Percentiles rank a stretch among this genome's conserved stretches.
phyloP scores from a whole-genome alignment of 1,140 invertebrate species.

The Hyphantria cunea region DNA sequence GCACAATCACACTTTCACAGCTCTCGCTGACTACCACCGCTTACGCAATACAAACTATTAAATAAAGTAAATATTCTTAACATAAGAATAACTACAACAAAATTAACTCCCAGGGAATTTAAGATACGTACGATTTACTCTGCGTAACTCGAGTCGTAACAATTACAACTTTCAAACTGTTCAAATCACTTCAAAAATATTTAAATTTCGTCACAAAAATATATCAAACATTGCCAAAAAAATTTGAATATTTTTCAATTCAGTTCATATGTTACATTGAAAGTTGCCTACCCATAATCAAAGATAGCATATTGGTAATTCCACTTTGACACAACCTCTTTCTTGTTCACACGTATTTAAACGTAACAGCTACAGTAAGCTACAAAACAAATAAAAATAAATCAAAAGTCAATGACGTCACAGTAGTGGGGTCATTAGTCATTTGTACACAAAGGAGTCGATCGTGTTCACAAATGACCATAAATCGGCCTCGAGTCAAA shows the following conservation, averaged over 20 bases:
- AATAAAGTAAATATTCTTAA: slow-evolving; percentile 71
- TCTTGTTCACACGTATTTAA: slow-evolving; percentile 19
- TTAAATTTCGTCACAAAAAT: not conserved
- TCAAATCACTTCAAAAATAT: not conserved
- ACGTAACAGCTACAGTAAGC: slow-evolving; percentile 11
- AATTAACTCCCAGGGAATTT: slow-evolving; percentile 57
- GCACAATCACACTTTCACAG: slow-evolving; percentile 65
- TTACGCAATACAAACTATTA: slow-evolving; percentile 50
- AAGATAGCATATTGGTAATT: not conserved
- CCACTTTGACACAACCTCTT: slow-evolving; percentile 9
- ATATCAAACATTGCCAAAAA: not conserved
- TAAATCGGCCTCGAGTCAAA: not conserved
- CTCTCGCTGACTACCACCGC: slow-evolving; percentile 50
- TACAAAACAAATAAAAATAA: slow-evolving; percentile 14
- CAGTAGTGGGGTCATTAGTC: not conserved
- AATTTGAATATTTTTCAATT: not conserved
- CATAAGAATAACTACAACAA: slow-evolving; percentile 75
- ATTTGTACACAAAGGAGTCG: too few species aligned
- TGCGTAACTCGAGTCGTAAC: slow-evolving; percentile 4
- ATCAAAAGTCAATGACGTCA: slow-evolving; percentile 2
- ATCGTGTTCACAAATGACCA: too few species aligned
- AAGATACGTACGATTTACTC: slow-evolving; percentile 21
- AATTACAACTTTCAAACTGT: slow-evolving; percentile 10
- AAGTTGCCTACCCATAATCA: too few species aligned
- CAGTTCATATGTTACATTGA: too few species aligned